Conservation (phyloP, 2,113 vertebrate species). For the Ochotona curzoniae region DNA sequence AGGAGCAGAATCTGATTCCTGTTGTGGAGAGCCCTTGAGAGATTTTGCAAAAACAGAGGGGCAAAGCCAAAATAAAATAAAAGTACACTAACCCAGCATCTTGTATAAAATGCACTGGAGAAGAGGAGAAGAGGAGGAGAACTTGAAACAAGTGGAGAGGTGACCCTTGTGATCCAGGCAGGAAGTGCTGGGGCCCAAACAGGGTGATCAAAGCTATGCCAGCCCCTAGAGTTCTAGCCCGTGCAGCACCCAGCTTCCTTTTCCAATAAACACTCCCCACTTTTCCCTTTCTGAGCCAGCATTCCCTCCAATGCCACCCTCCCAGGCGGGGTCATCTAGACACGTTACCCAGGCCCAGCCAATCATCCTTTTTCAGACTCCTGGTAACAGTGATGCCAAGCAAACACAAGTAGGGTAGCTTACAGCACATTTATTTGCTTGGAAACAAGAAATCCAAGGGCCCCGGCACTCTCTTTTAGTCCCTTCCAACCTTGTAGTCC, state of each 20-base stretch:
- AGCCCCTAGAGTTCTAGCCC: neutral
- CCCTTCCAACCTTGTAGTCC: neutral
- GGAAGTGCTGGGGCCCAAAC: neutral
- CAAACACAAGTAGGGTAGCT: neutral
- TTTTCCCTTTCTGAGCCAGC: neutral
- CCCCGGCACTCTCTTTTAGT: neutral
- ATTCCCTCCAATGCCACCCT: no score
- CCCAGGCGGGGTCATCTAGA: neutral
- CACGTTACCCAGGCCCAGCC: neutral
- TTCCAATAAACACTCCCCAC: neutral
- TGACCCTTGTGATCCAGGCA: neutral
- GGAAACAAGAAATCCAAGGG: neutral
- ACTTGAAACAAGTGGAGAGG: neutral
- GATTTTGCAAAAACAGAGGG: neutral
- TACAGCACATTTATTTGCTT: neutral
- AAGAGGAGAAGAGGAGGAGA: neutral
- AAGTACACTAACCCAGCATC: neutral
- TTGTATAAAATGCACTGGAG: neutral
- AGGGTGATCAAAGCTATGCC: neutral
- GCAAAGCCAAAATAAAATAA: neutral
- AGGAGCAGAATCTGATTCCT: neutral
- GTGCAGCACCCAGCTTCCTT: neutral
- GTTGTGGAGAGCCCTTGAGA: neutral
- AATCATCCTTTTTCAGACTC: neutral
- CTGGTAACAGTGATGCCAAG: neutral